These are phyloP conservation scores for Hemithea aestivaria DNA, from an alignment of 2,888 invertebrate species.

Conservation along the genomic window DNA sequence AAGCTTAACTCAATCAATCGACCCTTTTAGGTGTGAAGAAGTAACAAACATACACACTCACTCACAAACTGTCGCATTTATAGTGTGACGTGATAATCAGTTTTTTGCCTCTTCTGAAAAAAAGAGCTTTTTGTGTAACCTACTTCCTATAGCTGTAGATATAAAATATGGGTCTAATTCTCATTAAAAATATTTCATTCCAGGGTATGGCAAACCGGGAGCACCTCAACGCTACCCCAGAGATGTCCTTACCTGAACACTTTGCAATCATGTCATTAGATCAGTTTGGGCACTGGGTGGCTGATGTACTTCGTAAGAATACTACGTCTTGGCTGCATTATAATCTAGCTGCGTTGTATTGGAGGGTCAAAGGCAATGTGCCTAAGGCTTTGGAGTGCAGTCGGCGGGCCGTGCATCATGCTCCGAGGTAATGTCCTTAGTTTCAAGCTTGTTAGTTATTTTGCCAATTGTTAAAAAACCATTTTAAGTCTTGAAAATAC, in stretches of 20 bases:
- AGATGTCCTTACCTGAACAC: conserved; percentile 41
- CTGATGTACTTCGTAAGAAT: conserved; percentile 81
- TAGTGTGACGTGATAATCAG: too few species aligned
- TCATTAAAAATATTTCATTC: conserved; percentile 30
- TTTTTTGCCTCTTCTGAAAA: too few species aligned
- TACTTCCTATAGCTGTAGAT: too few species aligned
- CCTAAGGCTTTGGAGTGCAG: conserved; percentile 89
- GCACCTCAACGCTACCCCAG: conserved; percentile 51
- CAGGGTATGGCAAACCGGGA: conserved; percentile 59
- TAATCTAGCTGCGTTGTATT: conserved; percentile 88
- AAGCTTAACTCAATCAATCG: too few species aligned
- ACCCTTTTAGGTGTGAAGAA: too few species aligned
- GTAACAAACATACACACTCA: too few species aligned
- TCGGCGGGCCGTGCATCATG: conserved; percentile 85
- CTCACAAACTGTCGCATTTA: too few species aligned
- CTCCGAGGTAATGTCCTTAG: conserved; percentile 85
- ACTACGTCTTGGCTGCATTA: conserved; percentile 88
- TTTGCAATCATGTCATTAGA: conserved; percentile 52
- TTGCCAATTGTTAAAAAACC: too few species aligned
- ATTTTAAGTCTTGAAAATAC: too few species aligned
- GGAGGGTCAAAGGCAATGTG: conserved; percentile 86
- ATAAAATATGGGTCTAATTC: too few species aligned
- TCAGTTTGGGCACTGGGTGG: conserved; percentile 81
- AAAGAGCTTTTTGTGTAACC: too few species aligned
- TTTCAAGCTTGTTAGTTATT: too few species aligned